These are phyloP conservation scores for Acleris literana DNA, from an alignment of 2,888 invertebrate genomes.

Conservation along the genomic window DNA sequence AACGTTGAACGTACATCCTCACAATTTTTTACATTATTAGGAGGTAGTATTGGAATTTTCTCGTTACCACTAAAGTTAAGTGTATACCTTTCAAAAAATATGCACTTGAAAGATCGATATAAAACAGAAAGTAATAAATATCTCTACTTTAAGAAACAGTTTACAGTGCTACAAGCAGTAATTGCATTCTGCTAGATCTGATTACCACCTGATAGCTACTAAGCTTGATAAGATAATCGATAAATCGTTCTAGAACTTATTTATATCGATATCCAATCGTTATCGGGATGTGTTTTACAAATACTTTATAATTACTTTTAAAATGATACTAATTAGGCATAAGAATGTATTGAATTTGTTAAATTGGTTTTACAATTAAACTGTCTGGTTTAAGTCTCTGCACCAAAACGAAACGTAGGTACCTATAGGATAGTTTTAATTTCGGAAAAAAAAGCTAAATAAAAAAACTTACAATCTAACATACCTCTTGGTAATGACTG, in stretches of 20 bases:
- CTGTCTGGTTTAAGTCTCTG: neutral
- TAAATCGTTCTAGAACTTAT: slow-evolving; percentile 30
- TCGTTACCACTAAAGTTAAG: too few species aligned
- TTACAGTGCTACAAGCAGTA: neutral
- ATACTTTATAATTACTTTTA: slow-evolving; percentile 1
- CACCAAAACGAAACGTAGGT: too few species aligned
- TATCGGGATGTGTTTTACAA: slow-evolving; percentile 14
- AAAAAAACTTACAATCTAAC: too few species aligned
- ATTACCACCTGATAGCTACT: slow-evolving; percentile 14
- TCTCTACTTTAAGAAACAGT: too few species aligned
- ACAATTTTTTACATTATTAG: too few species aligned
- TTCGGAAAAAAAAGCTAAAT: too few species aligned
- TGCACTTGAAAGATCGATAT: too few species aligned
- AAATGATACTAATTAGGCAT: neutral
- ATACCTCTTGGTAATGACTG: too few species aligned
- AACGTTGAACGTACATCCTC: too few species aligned
- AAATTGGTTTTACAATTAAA: neutral
- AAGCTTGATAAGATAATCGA: slow-evolving; percentile 26
- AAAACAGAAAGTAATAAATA: too few species aligned
- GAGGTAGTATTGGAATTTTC: too few species aligned
- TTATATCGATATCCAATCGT: slow-evolving; percentile 27
- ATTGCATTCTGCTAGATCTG: slow-evolving; percentile 21
- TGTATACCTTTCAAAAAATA: too few species aligned
- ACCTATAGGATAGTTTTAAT: neutral
- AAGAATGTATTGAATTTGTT: neutral